Percentiles rank a stretch among this genome's conserved stretches.
These are phyloP conservation scores for Rhinella marina DNA, from an alignment of 2,797 vertebrate genomes.

Conservation along the genomic window DNA sequence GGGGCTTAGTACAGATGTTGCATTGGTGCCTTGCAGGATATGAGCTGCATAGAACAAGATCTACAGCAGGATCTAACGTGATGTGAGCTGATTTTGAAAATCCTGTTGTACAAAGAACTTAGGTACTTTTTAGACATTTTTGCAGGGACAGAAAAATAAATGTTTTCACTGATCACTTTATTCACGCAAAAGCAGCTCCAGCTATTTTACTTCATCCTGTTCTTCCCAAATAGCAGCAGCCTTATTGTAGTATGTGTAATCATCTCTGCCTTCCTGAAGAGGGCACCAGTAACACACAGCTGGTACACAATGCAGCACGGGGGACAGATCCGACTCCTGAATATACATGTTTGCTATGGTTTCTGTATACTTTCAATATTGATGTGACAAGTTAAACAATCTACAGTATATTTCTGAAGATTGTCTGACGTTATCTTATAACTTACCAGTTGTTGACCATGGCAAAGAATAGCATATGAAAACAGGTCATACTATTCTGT, in stretches of 20 bases:
- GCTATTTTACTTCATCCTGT: neutral
- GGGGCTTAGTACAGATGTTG: no score
- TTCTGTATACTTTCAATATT: neutral
- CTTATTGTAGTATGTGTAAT: neutral
- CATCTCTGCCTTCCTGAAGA: neutral
- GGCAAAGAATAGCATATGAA: neutral
- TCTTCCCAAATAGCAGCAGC: neutral
- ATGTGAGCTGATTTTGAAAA: no score
- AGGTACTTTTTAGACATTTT: neutral
- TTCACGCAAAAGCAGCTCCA: neutral
- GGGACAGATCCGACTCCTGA: no score
- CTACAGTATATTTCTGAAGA: neutral
- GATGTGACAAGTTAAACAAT: neutral
- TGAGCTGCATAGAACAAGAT: no score
- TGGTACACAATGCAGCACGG: neutral
- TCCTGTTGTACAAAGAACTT: neutral
- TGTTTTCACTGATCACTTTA: neutral
- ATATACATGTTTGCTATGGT: neutral
- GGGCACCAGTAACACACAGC: slow-evolving; percentile 23
- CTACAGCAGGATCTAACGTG: no score
- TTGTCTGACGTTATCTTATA: neutral
- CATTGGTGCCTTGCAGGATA: no score
- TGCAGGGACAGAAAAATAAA: neutral
- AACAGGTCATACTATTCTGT: neutral
- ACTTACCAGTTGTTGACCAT: neutral